Evolutionary conservation across 92 coral and sea anemone genomes (phyloP).

Genomic region (Hydrozoanthus gracilis): DNA sequence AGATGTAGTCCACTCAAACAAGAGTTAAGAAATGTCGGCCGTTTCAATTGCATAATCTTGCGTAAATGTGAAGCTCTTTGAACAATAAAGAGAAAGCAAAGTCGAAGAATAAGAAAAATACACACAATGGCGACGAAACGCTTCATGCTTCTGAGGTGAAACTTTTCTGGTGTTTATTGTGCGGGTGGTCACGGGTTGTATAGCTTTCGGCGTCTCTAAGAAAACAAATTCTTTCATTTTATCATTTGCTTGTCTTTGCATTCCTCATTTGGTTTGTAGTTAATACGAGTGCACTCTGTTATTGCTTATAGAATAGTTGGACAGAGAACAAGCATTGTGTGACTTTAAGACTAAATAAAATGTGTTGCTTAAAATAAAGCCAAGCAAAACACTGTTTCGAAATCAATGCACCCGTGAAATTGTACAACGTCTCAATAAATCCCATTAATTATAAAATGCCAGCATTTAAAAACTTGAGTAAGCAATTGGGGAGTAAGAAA

Average conservation of each 20-base stretch:
- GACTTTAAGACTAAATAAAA: background rate
- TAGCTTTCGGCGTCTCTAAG: background rate
- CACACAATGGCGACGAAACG: background rate
- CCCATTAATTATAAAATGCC: constrained; percentile 29
- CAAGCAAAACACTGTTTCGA: background rate
- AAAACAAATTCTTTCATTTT: background rate
- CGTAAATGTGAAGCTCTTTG: too few relatives aligned
- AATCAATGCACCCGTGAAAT: background rate
- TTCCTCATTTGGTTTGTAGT: background rate
- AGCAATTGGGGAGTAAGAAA: background rate
- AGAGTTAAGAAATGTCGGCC: too few relatives aligned
- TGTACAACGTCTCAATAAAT: background rate
- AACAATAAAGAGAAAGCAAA: too few relatives aligned
- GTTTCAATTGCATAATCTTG: too few relatives aligned
- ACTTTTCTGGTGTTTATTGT: background rate
- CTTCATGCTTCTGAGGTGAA: constrained; percentile 16
- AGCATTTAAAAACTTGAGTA: background rate
- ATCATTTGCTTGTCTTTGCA: background rate
- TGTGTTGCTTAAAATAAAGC: background rate
- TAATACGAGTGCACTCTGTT: background rate
- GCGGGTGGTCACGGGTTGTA: constrained; percentile 20
- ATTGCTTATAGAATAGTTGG: background rate
- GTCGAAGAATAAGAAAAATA: background rate
- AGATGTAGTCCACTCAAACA: too few relatives aligned
- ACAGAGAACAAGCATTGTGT: background rate